A percentile compares a stretch with the other conserved stretches of the same genome.
Conservation (phyloP, 2,888 invertebrate genomes). For the Callosobruchus maculatus region DNA sequence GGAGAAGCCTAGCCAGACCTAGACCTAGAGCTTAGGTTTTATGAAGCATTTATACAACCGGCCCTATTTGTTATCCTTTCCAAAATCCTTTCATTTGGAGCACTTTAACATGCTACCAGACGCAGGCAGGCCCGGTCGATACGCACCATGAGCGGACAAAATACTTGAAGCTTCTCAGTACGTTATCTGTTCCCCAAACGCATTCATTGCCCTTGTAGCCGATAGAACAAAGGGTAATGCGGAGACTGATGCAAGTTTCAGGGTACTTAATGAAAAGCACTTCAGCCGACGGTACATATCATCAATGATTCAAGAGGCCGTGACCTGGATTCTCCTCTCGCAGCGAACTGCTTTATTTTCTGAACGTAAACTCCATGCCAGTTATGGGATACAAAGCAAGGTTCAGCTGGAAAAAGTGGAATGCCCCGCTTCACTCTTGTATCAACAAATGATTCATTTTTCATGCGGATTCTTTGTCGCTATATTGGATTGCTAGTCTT, state of each 20-base stretch:
- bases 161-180: no score
- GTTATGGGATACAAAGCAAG: neutral
- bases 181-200: no score
- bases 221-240: neutral
- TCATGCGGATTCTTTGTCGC: neutral
- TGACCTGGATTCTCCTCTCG: neutral
- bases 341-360: neutral
- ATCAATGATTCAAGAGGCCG: neutral
- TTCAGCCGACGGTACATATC: neutral
- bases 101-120: no score
- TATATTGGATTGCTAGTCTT: neutral
- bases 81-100: no score
- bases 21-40: no score
- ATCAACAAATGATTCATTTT: neutral
- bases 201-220: neutral
- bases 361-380: neutral
- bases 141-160: no score
- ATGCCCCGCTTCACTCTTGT: neutral
- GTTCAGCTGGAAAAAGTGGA: neutral
- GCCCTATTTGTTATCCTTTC: no score
- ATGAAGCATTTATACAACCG: no score
- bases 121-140: no score
- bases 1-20: no score
- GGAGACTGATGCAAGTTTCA: neutral
- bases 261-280: neutral